phyloP scores from a whole-genome alignment of 2,888 invertebrate species.

The Mongoloraphidia duomilia region DNA sequence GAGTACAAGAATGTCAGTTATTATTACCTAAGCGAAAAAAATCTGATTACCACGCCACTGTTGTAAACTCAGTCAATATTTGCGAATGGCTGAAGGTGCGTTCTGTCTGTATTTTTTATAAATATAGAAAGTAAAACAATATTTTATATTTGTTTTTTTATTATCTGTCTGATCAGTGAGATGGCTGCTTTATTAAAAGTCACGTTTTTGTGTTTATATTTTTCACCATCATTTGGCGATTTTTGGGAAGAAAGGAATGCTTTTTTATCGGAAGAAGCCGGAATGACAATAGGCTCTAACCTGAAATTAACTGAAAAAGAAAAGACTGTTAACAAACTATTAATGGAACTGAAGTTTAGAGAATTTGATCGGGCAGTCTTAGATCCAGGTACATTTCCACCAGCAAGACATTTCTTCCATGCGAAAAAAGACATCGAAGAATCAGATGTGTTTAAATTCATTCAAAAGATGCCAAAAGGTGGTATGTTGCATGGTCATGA shows the following conservation, averaged over 20 bases:
- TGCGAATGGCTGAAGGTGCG: too few species aligned
- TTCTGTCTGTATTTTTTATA: too few species aligned
- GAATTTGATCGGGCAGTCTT: slow-evolving; percentile 18
- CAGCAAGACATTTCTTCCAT: slow-evolving; percentile 49
- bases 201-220: too few species aligned
- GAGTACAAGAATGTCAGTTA: too few species aligned
- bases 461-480: slow-evolving; percentile 61
- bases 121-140: too few species aligned
- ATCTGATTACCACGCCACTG: too few species aligned
- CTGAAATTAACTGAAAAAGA: slow-evolving; percentile 19
- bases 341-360: slow-evolving; percentile 20
- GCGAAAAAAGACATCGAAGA: slow-evolving; percentile 40
- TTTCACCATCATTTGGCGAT: slow-evolving; percentile 2
- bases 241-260: slow-evolving; percentile 17
- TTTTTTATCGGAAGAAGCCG: slow-evolving; percentile 14
- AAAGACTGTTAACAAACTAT: slow-evolving; percentile 18
- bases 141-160: too few species aligned
- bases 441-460: slow-evolving; percentile 49
- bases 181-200: too few species aligned
- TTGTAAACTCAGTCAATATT: too few species aligned
- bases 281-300: slow-evolving; percentile 18
- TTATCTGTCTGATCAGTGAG: too few species aligned
- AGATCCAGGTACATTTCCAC: slow-evolving; percentile 36
- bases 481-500: slow-evolving; percentile 56
- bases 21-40: too few species aligned